Base-by-base conservation (phyloP, 2,888 invertebrate genomes). In the Drosophila algonquin region DNA sequence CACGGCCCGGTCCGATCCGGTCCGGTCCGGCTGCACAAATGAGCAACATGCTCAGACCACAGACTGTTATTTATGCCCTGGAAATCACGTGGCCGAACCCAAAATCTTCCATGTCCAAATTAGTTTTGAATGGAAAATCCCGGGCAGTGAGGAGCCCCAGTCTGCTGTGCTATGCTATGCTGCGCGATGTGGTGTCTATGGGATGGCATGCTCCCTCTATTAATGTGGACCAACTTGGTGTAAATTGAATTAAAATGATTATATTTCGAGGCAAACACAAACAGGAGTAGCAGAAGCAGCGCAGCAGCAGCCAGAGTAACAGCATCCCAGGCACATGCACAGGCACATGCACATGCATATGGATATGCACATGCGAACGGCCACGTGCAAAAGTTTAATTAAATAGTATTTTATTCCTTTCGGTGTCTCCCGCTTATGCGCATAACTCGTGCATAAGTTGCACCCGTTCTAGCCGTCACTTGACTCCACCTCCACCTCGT, bases 301-400 rank as follows among this genome's bases (percentile, higher is more conserved):
- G 30, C 32, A 14, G 32, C 9, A 32, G 32, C 3, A 45, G 30
- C 32, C 12, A 40, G 12, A 63, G 45, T 52, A 51, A 57, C 40
- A n/a, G 40, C 40, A n/a, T 40, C 40, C 40, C 40, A 40, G 40
- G 40, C 40, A 40, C 40, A 46, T 3, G 6, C 45, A 50, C 48
- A 60, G 59, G 51, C 59, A 48, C 5, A 30, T 7, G n/a, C 27
- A 48, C 46, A 60, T 73, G 56, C 62, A 51, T 24, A 24, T 4
- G 24, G 24, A 1, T 48, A 45, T 50, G 32, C 30, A 48, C 35
- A 27, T 12, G 21, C 16, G 21, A 47, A 48, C 40, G 61, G 68
- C 79, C 73, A 76, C 86, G 80, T 83, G 80, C 89, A 82, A 85
- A 82, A 86, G 67, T 86, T 89, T 87, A 89, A 86, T 86, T 86